phyloP scores from a whole-genome alignment of 1,140 invertebrate genomes.

The Gryllus bimaculatus region DNA sequence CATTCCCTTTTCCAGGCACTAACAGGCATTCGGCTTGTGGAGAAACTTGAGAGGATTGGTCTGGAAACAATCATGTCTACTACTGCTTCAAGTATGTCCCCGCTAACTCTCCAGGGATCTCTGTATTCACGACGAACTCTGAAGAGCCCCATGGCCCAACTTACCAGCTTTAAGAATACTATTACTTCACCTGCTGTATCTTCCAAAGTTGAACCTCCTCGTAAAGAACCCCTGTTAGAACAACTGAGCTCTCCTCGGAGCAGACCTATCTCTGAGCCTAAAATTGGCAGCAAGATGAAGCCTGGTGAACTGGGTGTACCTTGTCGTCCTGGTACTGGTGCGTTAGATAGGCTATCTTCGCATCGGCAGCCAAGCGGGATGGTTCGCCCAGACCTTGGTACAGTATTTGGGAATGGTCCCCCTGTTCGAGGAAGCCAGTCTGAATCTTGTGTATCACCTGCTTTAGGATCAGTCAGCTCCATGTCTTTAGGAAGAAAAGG shows the following conservation, averaged over 20 bases:
- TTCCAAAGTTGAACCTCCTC: neutral
- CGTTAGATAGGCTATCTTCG: constrained; percentile 35
- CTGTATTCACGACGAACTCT: constrained; percentile 44
- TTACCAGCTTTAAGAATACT: constrained; percentile 55
- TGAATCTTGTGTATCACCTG: constrained; percentile 30
- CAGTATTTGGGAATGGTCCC: constrained; percentile 29
- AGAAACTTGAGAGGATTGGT: constrained; percentile 54
- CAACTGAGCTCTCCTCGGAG: neutral
- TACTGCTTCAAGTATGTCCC: constrained; percentile 37
- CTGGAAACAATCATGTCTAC: constrained; percentile 53
- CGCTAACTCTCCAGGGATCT: constrained; percentile 39
- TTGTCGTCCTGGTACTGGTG: constrained; percentile 42
- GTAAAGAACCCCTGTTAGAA: neutral
- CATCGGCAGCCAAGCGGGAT: constrained; percentile 30
- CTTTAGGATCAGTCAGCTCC: constrained; percentile 67
- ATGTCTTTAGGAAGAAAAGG: constrained; percentile 74
- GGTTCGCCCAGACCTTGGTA: constrained; percentile 34
- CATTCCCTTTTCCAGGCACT: constrained; percentile 27
- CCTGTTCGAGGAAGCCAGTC: constrained; percentile 28
- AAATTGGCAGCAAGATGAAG: neutral
- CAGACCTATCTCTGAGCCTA: neutral
- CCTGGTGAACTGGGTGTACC: constrained; percentile 38
- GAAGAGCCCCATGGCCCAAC: constrained; percentile 62
- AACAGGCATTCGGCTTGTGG: constrained; percentile 46
- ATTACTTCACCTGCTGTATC: neutral